Base-by-base conservation (phyloP, 2,797 vertebrate genomes). In the Cossypha heuglini region DNA sequence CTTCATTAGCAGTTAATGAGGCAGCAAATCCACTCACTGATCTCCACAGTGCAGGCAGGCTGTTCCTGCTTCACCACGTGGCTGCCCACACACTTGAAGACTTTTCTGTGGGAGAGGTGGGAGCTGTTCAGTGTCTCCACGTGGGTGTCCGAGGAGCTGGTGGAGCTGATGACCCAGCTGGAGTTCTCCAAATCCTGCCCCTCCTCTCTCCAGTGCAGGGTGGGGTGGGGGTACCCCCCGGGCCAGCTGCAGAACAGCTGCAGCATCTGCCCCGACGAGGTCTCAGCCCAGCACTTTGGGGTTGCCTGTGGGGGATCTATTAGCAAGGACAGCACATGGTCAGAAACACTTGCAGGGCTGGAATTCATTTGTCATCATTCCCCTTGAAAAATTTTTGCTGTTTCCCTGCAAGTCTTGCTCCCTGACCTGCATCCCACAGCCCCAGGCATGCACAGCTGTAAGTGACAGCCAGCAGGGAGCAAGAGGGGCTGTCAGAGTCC, bases 171-270 rank as follows among this genome's bases (percentile, higher is more conserved):
- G 31, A 63, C 45, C 77, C 78, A 80, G 79, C 90, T 94, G 5
- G 97, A 97, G 33, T 95, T 96, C 38, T 97, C 97, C 93, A 98
- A 24, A 16, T 94, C 45, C 1, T n/a, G 86, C 9, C 81, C 96
- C 35, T 97, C 71, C 62, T 98, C 97, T 25, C 62, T 97, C 99
- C 98, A 99, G 88, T 94, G 94, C 61, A 99, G 97, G 12, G 58
- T 96, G 9, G 99, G 99, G 38, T 93, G 51, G 29, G 99, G 99
- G 86, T 99, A 98, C 1, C 98, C 98, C 16, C 98, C 98, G 0
- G 94, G 86, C 99, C 99, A 99, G 89, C 46, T 97, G 97, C 99
- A 99, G 89, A 31, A 97, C 88, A 99, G 98, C 66, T 97, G 90
- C 72, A 99, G 76, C 19, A 83, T 62, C 40, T 97, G 90, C 3